Evolutionary conservation across 2,113 vertebrate species (phyloP), one percentile per base, ranked within the genome.

Genomic region (Sminthopsis crassicaudata): DNA sequence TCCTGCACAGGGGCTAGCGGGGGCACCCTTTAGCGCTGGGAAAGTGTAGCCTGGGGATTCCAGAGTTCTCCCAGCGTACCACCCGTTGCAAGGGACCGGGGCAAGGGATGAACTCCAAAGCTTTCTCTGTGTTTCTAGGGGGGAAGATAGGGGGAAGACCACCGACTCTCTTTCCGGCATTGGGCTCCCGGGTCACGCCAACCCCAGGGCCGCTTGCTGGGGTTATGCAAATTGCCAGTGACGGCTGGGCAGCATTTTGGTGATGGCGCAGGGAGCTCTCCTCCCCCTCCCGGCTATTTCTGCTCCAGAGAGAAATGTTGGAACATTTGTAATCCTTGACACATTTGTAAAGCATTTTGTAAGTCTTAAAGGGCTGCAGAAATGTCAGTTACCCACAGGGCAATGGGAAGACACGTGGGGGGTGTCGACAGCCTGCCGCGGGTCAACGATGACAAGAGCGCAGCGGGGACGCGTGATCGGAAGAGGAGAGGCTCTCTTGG

Each of bases 251-350:
- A 42, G n/a, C 2, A 2, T 42, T 19, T 42, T 23, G 5, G 36
- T 14, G 67, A 7, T 42, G 19, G 19, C 60, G 19, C n/a, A 23
- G 67, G n/a, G 16, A 42, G n/a, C 67, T 84, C 36, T 76, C 67
- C 67, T 84, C 67, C 67, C 19, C 67, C 67, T 84, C 67, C 19
- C 67, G 42, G 67, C 67, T 84, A 84, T 84, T 84, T 84, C n/a
- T 84, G 67, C 67, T 84, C 67, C n/a, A 84, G 67, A 84, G 67
- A 84, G 67, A 42, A 84, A 84, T 42, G 67, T 84, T 84, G 67
- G 67, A 84, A 84, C 67, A 84, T 84, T 84, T 84, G 67, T 84
- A 84, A 84, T 84, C 67, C 67, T 42, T 84, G 67, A 84, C 67
- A 84, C 67, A 84, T 84, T 84, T 84, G 67, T 84, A 84, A 84